These are phyloP conservation scores for Hirundo rustica DNA, from an alignment of 2,797 vertebrate genomes.

Conservation along the genomic window DNA sequence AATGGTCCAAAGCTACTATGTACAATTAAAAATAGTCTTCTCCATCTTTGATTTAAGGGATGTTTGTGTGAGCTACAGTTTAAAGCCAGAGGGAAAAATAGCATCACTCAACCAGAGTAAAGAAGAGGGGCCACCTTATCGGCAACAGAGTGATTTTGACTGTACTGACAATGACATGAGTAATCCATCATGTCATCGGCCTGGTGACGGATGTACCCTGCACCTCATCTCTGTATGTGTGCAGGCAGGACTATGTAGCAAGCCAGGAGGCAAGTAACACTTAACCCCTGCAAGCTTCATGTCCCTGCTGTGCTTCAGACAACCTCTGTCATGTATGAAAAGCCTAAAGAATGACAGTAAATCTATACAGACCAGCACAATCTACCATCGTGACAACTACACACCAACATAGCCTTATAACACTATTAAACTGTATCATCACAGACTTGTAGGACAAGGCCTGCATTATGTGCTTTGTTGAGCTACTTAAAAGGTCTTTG, in stretches of 20 bases:
- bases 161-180: constrained; percentile 83
- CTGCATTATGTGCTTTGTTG: constrained; percentile 58
- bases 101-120: constrained; percentile 62
- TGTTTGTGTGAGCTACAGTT: constrained; percentile 1
- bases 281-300: constrained; percentile 80
- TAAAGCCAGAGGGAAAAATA: constrained; percentile 65
- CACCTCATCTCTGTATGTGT: constrained; percentile 77
- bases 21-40: background rate
- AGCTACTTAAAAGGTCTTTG: constrained; percentile 50
- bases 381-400: constrained; percentile 78
- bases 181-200: constrained; percentile 88
- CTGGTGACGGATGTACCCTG: constrained; percentile 74
- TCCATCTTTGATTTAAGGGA: background rate
- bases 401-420: constrained; percentile 72
- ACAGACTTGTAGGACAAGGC: constrained; percentile 72
- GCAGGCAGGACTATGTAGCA: constrained; percentile 72
- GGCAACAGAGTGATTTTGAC: constrained; percentile 80
- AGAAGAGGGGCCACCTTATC: constrained; percentile 79
- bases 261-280: constrained; percentile 80
- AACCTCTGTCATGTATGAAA: constrained; percentile 79
- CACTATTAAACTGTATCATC: constrained; percentile 74
- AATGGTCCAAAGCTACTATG: background rate
- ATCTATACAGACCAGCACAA: constrained; percentile 82
- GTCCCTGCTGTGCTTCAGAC: constrained; percentile 73
- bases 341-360: constrained; percentile 81